Evolutionary conservation across 2,797 vertebrate species (phyloP).

Genomic region (Threskiornis aethiopicus): DNA sequence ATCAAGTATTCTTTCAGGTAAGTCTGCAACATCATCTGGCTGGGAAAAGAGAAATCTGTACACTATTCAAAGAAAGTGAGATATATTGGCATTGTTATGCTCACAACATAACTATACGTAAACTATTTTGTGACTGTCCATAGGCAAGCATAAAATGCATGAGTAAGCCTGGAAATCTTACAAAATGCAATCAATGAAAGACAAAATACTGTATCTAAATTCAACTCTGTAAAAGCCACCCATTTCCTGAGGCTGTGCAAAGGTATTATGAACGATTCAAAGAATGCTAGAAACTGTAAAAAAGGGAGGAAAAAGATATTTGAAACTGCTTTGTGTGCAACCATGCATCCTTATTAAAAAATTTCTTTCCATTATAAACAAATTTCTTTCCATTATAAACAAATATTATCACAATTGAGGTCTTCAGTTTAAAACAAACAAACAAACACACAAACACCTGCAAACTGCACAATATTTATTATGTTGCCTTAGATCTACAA

Average conservation of each 20-base stretch:
- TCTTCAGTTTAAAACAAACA: background rate
- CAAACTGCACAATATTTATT: background rate
- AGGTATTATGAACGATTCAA: background rate
- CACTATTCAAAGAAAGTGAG: background rate
- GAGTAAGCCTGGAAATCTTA: constrained; percentile 2
- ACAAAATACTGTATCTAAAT: background rate
- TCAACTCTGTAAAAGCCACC: background rate
- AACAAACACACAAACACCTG: background rate
- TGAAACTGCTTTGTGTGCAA: background rate
- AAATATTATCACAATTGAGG: background rate
- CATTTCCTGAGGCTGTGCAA: background rate
- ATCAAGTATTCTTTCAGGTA: background rate
- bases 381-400: background rate
- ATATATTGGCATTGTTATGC: background rate
- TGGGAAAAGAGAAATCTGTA: background rate
- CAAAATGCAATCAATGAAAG: background rate
- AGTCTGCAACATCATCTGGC: background rate
- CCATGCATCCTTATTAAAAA: background rate
- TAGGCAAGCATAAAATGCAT: background rate
- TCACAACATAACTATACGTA: background rate
- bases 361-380: background rate
- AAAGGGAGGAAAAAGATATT: background rate
- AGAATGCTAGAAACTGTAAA: background rate
- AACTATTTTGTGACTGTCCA: background rate
- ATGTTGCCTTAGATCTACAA: background rate